Percentiles rank a stretch among this genome's conserved stretches.
phyloP scores from a whole-genome alignment of 1,140 invertebrate genomes.

The Ridgeia piscesae region DNA sequence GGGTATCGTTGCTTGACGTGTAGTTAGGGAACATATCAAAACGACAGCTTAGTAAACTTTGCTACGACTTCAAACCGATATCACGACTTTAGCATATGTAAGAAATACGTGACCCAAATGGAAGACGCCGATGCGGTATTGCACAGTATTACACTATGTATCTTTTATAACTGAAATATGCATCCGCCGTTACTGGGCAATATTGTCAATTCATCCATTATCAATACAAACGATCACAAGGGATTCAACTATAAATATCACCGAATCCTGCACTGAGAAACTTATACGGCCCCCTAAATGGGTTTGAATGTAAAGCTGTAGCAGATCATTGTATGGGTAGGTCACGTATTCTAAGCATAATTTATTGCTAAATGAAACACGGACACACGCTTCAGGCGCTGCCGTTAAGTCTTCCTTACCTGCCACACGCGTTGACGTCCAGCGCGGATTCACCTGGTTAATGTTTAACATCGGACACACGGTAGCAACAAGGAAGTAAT shows the following conservation, averaged over 20 bases:
- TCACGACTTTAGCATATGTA: not conserved
- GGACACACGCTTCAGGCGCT: not conserved
- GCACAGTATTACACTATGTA: no score
- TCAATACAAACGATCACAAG: not conserved
- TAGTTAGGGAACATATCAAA: not conserved
- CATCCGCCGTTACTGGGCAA: no score
- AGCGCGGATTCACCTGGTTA: not conserved
- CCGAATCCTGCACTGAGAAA: not conserved
- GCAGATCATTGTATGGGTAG: not conserved
- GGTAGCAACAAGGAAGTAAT: no score
- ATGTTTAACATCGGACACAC: not conserved
- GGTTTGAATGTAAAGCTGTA: not conserved
- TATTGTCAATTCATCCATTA: not conserved
- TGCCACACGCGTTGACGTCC: not conserved
- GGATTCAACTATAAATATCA: no score
- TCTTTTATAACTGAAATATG: no score
- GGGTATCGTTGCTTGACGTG: not conserved
- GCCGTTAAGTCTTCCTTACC: not conserved
- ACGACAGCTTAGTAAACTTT: not conserved
- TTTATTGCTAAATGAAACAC: not conserved
- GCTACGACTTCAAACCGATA: not conserved
- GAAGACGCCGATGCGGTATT: no score
- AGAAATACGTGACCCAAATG: no score
- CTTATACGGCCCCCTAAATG: not conserved
- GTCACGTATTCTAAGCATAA: not conserved